Conservation (phyloP, 2,888 invertebrate genomes). For the Apomyelois bistriatella region DNA sequence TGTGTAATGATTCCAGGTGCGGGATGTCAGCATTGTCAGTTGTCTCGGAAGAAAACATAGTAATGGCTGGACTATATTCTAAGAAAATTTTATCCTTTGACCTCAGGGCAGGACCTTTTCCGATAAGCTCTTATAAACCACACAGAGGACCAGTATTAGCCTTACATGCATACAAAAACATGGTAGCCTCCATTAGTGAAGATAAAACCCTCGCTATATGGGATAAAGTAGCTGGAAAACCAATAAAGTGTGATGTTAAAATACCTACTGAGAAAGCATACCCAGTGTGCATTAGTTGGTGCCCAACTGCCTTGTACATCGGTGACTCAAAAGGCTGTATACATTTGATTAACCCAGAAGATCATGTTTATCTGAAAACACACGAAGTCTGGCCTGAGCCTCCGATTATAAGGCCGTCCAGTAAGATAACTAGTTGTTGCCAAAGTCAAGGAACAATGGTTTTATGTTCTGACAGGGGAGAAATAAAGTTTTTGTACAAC, state of each 20-base stretch:
- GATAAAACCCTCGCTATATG: conserved; percentile 79
- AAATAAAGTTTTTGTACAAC: conserved; percentile 69
- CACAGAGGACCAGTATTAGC: conserved; percentile 77
- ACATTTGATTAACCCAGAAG: conserved; percentile 62
- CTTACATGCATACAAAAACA: conserved; percentile 53
- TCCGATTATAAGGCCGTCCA: conserved; percentile 48
- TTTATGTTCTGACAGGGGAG: conserved; percentile 67
- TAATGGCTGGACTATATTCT: conserved; percentile 78
- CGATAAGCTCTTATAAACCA: conserved; percentile 63
- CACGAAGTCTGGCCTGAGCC: conserved; percentile 63
- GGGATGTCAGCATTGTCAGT: conserved; percentile 78
- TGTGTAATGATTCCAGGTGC: conserved; percentile 49
- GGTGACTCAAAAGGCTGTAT: conserved; percentile 69
- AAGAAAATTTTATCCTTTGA: conserved; percentile 78
- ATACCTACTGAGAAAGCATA: conserved; percentile 61
- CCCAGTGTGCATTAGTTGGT: conserved; percentile 67
- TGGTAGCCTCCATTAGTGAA: conserved; percentile 80
- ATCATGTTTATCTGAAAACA: conserved; percentile 44
- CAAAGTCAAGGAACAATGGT: conserved; percentile 64
- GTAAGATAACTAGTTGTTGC: conserved; percentile 63
- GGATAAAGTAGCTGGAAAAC: conserved; percentile 75
- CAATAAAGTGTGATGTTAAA: conserved; percentile 54
- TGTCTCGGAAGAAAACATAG: conserved; percentile 61
- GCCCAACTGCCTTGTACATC: conserved; percentile 58
- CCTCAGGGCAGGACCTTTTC: conserved; percentile 56